These are phyloP conservation scores for Dromius quadrimaculatus DNA, from an alignment of 2,888 invertebrate species.

Conservation along the genomic window DNA sequence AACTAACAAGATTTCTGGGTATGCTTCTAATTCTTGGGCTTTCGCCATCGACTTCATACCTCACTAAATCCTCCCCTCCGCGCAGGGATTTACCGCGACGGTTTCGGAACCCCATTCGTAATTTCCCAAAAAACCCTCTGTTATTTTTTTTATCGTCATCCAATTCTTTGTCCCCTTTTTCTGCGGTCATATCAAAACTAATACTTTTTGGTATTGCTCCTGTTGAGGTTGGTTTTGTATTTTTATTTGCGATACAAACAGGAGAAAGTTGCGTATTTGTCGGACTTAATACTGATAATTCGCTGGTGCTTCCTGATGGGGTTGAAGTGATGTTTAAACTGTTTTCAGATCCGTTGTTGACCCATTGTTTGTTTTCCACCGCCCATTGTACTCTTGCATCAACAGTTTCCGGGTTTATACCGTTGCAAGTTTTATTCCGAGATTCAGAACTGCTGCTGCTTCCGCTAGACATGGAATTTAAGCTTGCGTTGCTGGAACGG, in stretches of 20 bases:
- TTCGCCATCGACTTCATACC: conserved; percentile 52
- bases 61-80: conserved; percentile 61
- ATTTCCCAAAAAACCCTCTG: conserved; percentile 79
- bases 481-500: conserved; percentile 70
- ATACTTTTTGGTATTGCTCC: conserved; percentile 93
- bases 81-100: conserved; percentile 71
- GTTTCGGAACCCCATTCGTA: conserved; percentile 77
- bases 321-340: conserved; percentile 63
- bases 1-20: conserved; percentile 9
- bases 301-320: conserved; percentile 63
- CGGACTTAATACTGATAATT: conserved; percentile 61
- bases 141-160: conserved; percentile 70
- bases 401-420: conserved; percentile 25
- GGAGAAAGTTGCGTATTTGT: conserved; percentile 54
- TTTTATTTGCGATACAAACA: conserved; percentile 52
- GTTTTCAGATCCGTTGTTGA: conserved; percentile 62
- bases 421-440: conserved; percentile 58
- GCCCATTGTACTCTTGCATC: conserved; percentile 59
- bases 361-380: conserved; percentile 61
- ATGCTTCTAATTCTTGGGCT: conserved; percentile 53
- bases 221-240: conserved; percentile 69
- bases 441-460: conserved; percentile 68
- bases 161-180: conserved; percentile 77
- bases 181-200: conserved; percentile 90
- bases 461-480: conserved; percentile 69